Percentiles rank a stretch among this genome's conserved stretches.
Evolutionary conservation across 2,888 invertebrate species (phyloP).

Genomic region (Melinaea marsaeus): DNA sequence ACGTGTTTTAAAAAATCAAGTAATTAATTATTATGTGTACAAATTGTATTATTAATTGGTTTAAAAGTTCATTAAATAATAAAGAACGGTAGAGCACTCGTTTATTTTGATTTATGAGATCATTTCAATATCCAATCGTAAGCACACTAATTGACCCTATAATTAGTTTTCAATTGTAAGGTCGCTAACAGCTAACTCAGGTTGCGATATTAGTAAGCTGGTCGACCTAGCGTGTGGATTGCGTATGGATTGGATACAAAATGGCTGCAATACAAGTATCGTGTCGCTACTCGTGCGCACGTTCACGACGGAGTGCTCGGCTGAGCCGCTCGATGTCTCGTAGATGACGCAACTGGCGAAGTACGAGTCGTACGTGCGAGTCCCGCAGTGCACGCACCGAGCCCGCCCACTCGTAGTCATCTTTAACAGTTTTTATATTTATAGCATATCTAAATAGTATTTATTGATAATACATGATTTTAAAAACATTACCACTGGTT

Average conservation of each 20-base stretch:
- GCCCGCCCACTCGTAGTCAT: constrained; percentile 40
- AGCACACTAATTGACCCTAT: too few relatives aligned
- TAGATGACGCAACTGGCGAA: constrained; percentile 47
- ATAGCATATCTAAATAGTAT: not conserved
- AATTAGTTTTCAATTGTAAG: too few relatives aligned
- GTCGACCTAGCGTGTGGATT: too few relatives aligned
- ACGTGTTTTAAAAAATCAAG: not conserved
- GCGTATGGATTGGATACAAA: too few relatives aligned
- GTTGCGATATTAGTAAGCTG: too few relatives aligned
- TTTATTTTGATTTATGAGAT: too few relatives aligned
- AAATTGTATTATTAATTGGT: constrained; percentile 2
- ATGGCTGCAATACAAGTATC: too few relatives aligned
- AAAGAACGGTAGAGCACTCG: not conserved
- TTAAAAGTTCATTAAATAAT: not conserved
- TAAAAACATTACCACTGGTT: not conserved
- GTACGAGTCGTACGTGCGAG: constrained; percentile 52
- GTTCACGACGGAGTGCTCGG: constrained; percentile 40
- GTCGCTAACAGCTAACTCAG: too few relatives aligned
- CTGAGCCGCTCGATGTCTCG: constrained; percentile 52
- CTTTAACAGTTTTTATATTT: not conserved
- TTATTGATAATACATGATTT: not conserved
- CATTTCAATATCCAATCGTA: too few relatives aligned
- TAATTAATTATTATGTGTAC: constrained; percentile 5
- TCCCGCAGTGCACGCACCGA: constrained; percentile 49
- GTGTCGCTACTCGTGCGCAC: not conserved